A percentile compares a stretch with the other conserved stretches of the same genome.
Evolutionary conservation across 2,888 invertebrate genomes (phyloP).

Genomic region (Melikaiella ostensackeni): DNA sequence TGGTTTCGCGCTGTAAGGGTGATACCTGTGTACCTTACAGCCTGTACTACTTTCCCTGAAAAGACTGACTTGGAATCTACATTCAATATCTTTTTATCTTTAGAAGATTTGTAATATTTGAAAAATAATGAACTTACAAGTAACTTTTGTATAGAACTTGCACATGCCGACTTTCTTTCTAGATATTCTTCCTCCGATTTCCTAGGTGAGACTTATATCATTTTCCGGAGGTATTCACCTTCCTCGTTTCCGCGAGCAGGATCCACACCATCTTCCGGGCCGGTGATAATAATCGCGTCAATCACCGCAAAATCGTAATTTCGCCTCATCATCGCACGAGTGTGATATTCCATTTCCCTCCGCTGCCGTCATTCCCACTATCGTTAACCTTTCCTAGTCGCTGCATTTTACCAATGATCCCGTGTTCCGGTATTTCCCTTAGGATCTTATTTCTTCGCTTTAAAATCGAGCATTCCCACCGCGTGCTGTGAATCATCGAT

Average conservation of each 20-base stretch:
- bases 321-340: conserved; percentile 48
- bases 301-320: conserved; percentile 54
- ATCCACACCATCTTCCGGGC: conserved; percentile 45
- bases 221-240: conserved; percentile 61
- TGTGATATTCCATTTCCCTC: conserved; percentile 43
- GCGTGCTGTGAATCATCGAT: conserved; percentile 26
- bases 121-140: too few species aligned
- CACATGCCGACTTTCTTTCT: background rate
- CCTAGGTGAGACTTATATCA: conserved; percentile 46
- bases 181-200: conserved; percentile 18
- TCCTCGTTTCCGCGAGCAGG: conserved; percentile 48
- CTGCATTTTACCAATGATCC: conserved; percentile 33
- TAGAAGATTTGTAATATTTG: too few species aligned
- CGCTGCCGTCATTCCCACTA: conserved; percentile 2
- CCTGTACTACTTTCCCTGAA: too few species aligned
- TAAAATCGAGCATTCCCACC: conserved; percentile 5
- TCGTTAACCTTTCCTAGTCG: conserved; percentile 40
- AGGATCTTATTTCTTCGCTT: conserved; percentile 50
- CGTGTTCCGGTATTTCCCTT: conserved; percentile 34
- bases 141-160: too few species aligned
- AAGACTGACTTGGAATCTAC: too few species aligned
- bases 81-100: too few species aligned
- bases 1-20: too few species aligned
- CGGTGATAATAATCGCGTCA: conserved; percentile 52
- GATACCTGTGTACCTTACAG: too few species aligned